Base-by-base conservation (phyloP, 2,113 vertebrate genomes). In the Psilopsiagon aurifrons region DNA sequence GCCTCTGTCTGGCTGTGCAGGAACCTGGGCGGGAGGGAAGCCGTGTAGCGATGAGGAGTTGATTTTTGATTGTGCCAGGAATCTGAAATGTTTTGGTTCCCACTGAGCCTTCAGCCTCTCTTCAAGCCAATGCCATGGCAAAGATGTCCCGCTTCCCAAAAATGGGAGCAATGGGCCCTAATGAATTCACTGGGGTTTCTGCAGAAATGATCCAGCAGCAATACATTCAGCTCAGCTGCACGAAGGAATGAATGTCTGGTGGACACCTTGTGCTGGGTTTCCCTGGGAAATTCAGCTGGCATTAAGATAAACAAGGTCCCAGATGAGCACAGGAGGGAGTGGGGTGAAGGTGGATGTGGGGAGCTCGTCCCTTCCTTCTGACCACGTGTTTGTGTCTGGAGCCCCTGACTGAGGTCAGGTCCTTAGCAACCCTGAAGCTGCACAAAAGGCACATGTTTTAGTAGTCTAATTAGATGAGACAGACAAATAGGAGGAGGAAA, bases 241-340 rank as follows among this genome's bases (percentile, higher is more conserved):
- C 74, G 63, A 78, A 93, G 77, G 67, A 90, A 84, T 59, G 39
- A 89, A 46, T 9, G 37, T 43, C 81, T 95, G 88, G 54, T 5
- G 28, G 88, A 63, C 9, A 82, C 76, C 79, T 96, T 54, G 73
- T 37, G 47, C 77, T 27, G 83, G 57, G 80, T 86, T 96, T 95
- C 86, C 69, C 94, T 85, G 91, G 88, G 91, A 94, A 95, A 89
- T 77, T 94, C 92, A 76, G 88, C 77, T 92, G 77, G 83, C 1
- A 6, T 88, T 59, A 39, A 86, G 76, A 93, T 78, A 95, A 94
- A 84, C 73, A 86, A 80, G 86, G 57, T 95, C 79, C 27, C 62
- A 19, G 83, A 76, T 51, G 93, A 84, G 76, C 80, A 84, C 33
- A 63, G n/a, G 33, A 55, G 79, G 57, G 62, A 60, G 11, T 1